Percentiles rank a stretch among this genome's conserved stretches.
These are phyloP conservation scores for Zaprionus ornatus DNA, from an alignment of 1,140 invertebrate species.

Conservation along the genomic window DNA sequence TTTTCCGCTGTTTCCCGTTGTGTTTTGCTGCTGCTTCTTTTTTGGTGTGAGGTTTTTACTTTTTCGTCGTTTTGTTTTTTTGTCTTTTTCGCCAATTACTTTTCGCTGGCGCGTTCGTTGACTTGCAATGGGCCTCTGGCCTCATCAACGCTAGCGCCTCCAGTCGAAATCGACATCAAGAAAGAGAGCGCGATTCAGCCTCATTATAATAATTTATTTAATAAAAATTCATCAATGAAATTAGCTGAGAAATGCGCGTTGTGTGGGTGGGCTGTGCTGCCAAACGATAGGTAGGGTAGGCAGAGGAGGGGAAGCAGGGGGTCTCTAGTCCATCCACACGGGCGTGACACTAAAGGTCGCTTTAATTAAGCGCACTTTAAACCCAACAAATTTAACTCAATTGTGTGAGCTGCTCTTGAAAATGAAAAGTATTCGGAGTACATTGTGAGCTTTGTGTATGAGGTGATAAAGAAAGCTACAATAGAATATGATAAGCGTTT, in stretches of 20 bases:
- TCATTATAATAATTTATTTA: constrained; percentile 78
- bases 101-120: constrained; percentile 39
- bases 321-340: constrained; percentile 24
- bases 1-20: constrained; percentile 23
- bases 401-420: constrained; percentile 15
- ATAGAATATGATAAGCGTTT: background rate
- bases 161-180: background rate
- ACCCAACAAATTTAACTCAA: constrained; percentile 53
- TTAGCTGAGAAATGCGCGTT: constrained; percentile 58
- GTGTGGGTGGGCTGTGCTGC: constrained; percentile 29
- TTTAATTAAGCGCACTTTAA: constrained; percentile 72
- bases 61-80: constrained; percentile 1
- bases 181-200: constrained; percentile 7
- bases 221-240: constrained; percentile 80
- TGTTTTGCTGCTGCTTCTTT: background rate
- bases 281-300: background rate
- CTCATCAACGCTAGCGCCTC: constrained; percentile 12
- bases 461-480: background rate
- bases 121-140: constrained; percentile 39
- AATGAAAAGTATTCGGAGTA: background rate
- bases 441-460: background rate
- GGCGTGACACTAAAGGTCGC: constrained; percentile 69
- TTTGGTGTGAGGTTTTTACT: no score
- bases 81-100: constrained; percentile 19
- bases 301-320: background rate